phyloP scores from a whole-genome alignment of 2,797 vertebrate genomes.

The Etheostoma perlongum region DNA sequence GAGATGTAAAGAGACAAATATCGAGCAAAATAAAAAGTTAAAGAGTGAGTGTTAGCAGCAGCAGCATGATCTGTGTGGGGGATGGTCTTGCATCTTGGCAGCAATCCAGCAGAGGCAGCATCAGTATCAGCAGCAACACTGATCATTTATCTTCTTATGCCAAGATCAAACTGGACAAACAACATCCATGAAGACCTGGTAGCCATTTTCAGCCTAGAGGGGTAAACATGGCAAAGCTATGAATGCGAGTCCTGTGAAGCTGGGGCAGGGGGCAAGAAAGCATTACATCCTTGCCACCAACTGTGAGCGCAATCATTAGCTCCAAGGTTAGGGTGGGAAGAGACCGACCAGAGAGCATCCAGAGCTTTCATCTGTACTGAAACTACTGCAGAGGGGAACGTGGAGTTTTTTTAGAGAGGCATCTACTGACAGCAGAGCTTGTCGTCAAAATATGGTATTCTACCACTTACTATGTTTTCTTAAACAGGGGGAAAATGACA shows the following conservation, averaged over 20 bases:
- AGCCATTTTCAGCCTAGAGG: slow-evolving; percentile 64
- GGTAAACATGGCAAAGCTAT: slow-evolving; percentile 63
- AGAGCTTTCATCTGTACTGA: slow-evolving; percentile 62
- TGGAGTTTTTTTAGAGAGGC: slow-evolving; percentile 17
- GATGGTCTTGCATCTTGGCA: slow-evolving; percentile 60
- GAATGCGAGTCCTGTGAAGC: slow-evolving; percentile 52
- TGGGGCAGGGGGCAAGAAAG: slow-evolving; percentile 52
- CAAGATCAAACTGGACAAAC: slow-evolving; percentile 78
- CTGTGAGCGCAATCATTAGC: slow-evolving; percentile 71
- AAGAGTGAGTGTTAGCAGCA: slow-evolving; percentile 33
- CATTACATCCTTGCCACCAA: slow-evolving; percentile 55
- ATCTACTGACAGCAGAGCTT: slow-evolving; percentile 24
- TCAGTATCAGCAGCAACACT: slow-evolving; percentile 60
- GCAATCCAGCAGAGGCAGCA: slow-evolving; percentile 45
- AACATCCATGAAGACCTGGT: slow-evolving; percentile 62
- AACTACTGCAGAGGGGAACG: slow-evolving; percentile 41
- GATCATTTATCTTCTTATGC: slow-evolving; percentile 72
- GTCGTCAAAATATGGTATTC: slow-evolving; percentile 16
- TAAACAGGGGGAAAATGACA: slow-evolving; percentile 30
- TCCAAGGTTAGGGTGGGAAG: slow-evolving; percentile 61
- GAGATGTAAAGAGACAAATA: slow-evolving; percentile 43
- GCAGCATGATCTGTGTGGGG: slow-evolving; percentile 53
- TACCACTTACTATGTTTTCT: slow-evolving; percentile 25
- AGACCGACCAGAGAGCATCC: slow-evolving; percentile 39
- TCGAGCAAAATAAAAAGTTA: slow-evolving; percentile 24